Base-by-base conservation (phyloP, 2,888 invertebrate species). In the Malacosoma neustria region DNA sequence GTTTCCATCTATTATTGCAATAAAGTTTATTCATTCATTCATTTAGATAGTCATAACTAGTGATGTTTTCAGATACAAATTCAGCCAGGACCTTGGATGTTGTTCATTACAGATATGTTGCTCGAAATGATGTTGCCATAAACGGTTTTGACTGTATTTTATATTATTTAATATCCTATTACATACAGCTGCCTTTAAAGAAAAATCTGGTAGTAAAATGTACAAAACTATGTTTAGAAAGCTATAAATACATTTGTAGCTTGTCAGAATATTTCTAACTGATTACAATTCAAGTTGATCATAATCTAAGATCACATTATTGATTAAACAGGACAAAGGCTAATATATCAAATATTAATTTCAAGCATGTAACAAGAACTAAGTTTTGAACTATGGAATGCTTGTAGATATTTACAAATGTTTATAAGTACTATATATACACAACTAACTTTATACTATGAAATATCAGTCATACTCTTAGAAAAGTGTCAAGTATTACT, bases 401-500 rank as follows among this genome's bases (percentile, higher is more conserved):
- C 35, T 39, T 39, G 33, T 29, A 29, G 12, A 36, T 33, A 36
- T 33, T 33, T 13, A 36, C 22, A 32, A 11, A 7, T 32, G 12
- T 22, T 7, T 22, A 9, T 22, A 22, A 54, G 39, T 46, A 34
- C 44, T 54, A 51, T 35, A 34, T 34, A 32, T 42, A 39, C 34
- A n/a, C n/a, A n/a, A n/a, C n/a, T n/a, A n/a, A n/a, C n/a, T n/a
- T 37, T 35, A 43, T 43, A 41, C 33, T 40, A 39, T 43, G 44
- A 43, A 55, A 43, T 35, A 40, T 57, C 55, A 55, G 55, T 57
- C 57, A 42, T 47, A 45, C 38, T 45, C 35, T 36, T 47, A 43
- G 45, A 49, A 22, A 32, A 22, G 4, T 13, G 15, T 32, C 13
- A 33, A 39, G 31, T 33, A 39, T 29, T 53, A 49, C 44, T 53